phyloP scores from a whole-genome alignment of 2,888 invertebrate species.

The Apodemia mormo region DNA sequence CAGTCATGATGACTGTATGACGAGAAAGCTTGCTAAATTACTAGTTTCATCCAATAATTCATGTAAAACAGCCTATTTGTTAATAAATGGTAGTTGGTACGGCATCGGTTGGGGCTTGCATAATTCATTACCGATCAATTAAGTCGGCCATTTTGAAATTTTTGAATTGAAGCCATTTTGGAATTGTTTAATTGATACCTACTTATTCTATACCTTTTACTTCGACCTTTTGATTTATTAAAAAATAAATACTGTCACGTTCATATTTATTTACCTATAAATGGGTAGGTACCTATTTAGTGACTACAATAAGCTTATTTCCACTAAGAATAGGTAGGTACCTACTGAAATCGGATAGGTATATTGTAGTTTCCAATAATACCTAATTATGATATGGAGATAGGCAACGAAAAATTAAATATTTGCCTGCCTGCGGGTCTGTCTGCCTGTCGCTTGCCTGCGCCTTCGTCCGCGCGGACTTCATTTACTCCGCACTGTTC shows the following conservation, averaged over 20 bases:
- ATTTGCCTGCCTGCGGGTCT: no score
- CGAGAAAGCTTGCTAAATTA: slow-evolving; percentile 9
- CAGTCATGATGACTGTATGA: background rate
- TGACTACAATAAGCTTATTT: no score
- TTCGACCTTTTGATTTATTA: background rate
- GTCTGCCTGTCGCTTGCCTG: no score
- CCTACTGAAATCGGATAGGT: no score
- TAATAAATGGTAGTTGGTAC: slow-evolving; percentile 22
- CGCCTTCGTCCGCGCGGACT: no score
- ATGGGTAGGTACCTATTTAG: no score
- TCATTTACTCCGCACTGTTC: no score
- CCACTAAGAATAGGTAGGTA: no score
- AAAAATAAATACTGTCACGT: background rate
- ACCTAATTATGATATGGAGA: no score
- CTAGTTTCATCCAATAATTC: background rate
- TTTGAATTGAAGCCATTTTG: slow-evolving; percentile 35
- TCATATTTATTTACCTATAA: no score
- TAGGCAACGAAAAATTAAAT: no score
- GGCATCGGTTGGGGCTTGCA: slow-evolving; percentile 37
- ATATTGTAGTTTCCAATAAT: no score
- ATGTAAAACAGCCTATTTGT: slow-evolving; percentile 18
- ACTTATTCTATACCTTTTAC: slow-evolving; percentile 6
- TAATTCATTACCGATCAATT: slow-evolving; percentile 35
- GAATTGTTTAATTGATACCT: background rate
- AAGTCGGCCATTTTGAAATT: slow-evolving; percentile 40